Base-by-base conservation (phyloP, 2,797 vertebrate genomes). In the Vireo griseus region DNA sequence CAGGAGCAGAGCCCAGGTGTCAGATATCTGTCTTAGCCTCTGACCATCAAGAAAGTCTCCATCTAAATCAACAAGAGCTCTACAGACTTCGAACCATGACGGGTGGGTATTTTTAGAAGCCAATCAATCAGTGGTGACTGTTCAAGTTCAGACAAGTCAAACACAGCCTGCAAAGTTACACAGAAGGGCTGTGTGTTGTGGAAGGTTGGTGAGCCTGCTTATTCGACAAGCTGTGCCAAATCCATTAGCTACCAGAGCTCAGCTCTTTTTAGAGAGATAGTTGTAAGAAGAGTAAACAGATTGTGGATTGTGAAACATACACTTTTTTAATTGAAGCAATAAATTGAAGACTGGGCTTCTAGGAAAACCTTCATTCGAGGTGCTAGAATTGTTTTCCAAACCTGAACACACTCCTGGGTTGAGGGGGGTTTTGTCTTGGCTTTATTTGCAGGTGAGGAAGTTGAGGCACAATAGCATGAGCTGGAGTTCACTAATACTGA, bases 81-180 rank as follows among this genome's bases (percentile, higher is more conserved):
- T 77, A 80, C 89, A 94, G 94, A 94, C 87, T 95, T 92, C 4
- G 3, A 91, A 93, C 88, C 93, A 33, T 85, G 96, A 89, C 3
- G 3, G n/a, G 83, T 18, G 85, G 57, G 18, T 97, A 97, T 97
- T 97, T 97, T 97, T 97, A 97, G 96, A 96, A 96, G 86, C 95
- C 73, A 94, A 97, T 97, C 96, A 96, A 97, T 97, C 96, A 97
- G 78, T 40, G 75, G 86, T 89, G 95, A 97, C 92, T 85, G 96
- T 83, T 97, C 96, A 96, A 95, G 94, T 97, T 97, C 94, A 95
- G 94, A 75, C 95, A 96, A 96, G 94, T 97, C 96, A 97, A 96
- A 97, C 92, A 96, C 86, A 95, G 95, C 62, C 90, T 91, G 92
- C 80, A 73, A 82, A 96, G 95, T 96, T 96, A 92, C 88, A 95